Base-by-base conservation (phyloP, 1,140 invertebrate species). In the Akabosia matsudoensis region DNA sequence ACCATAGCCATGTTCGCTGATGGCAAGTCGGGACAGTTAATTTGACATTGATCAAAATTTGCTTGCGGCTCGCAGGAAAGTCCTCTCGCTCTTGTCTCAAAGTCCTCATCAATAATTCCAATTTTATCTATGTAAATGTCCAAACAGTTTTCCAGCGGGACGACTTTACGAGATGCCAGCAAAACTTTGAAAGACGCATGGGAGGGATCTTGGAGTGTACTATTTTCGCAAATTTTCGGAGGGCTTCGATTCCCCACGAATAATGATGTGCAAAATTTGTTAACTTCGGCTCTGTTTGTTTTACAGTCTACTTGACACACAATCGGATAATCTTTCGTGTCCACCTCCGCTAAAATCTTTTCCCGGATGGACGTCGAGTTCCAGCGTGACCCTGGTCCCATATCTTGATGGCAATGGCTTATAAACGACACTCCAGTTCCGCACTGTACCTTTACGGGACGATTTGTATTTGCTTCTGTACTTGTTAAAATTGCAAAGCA, bases 351-450 rank as follows among this genome's bases (percentile, higher is more conserved):
- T 30, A 67, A 30, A 2, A 30, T n/a, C 28, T 31, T 67, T 10
- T 2, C n/a, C 31, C 28, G 3, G 22, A 22, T 31, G 3, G 61
- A 2, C 7, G 24, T 31, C 13, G 24, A 67, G 28, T 45, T 72
- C 70, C 33, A 34, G 7, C 28, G n/a, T n/a, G n/a, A n/a, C n/a
- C n/a, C n/a, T n/a, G n/a, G n/a, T 30, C 3, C 14, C 28, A 34
- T 34, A 4, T 22, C 18, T 45, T 34, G 16, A 18, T 51, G 16
- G 34, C 37, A 45, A 14, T 72, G 34, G 13, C 4, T 34, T 1
- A 72, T 22, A 4, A n/a, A 45, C 33, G 70, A 72, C 70, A 34
- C 10, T 14, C 70, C 70, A 26, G n/a, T 18, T 13, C 70, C 70
- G 45, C 70, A 72, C 16, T 37, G 33, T 18, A 72, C 18, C 1